A percentile compares a stretch with the other conserved stretches of the same genome.
phyloP scores from a whole-genome alignment of 2,888 invertebrate genomes.

The Drosophila mercatorum region DNA sequence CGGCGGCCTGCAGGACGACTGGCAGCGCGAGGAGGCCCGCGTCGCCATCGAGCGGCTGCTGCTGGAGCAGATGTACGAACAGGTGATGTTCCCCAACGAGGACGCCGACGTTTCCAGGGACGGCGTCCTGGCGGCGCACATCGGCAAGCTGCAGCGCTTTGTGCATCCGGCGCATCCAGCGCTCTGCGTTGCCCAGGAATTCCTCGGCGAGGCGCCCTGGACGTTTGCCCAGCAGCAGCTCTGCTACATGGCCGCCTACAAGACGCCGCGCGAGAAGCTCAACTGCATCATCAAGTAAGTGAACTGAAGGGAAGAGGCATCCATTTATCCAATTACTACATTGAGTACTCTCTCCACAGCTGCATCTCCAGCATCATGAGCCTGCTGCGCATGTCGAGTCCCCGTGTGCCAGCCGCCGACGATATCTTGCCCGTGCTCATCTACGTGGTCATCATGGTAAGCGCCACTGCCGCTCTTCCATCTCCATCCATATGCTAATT shows the following conservation, averaged over 20 bases:
- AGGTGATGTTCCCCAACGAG: constrained; percentile 98
- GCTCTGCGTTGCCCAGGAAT: constrained; percentile 91
- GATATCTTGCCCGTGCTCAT: constrained; percentile 98
- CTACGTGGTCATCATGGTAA: constrained; percentile 96
- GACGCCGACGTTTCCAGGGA: constrained; percentile 97
- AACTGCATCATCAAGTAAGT: constrained; percentile 84
- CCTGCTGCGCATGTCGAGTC: constrained; percentile 93
- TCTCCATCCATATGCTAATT: neutral
- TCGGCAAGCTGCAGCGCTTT: constrained; percentile 90
- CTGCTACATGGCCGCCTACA: constrained; percentile 94
- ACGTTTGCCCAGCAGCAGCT: constrained; percentile 96
- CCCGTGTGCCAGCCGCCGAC: constrained; percentile 94
- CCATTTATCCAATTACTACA: neutral
- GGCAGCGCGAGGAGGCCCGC: constrained; percentile 91
- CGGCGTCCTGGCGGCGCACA: constrained; percentile 95
- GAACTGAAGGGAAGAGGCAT: neutral
- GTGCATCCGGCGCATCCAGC: constrained; percentile 93
- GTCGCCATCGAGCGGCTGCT: constrained; percentile 95
- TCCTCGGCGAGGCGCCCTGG: constrained; percentile 97
- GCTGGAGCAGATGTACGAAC: constrained; percentile 95
- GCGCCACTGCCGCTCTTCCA: neutral
- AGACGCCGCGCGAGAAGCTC: constrained; percentile 94
- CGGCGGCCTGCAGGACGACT: constrained; percentile 85
- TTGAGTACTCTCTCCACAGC: constrained; percentile 80
- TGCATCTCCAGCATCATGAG: constrained; percentile 98